Base-by-base conservation (phyloP, 2,888 invertebrate genomes). In the Melipona beecheii region DNA sequence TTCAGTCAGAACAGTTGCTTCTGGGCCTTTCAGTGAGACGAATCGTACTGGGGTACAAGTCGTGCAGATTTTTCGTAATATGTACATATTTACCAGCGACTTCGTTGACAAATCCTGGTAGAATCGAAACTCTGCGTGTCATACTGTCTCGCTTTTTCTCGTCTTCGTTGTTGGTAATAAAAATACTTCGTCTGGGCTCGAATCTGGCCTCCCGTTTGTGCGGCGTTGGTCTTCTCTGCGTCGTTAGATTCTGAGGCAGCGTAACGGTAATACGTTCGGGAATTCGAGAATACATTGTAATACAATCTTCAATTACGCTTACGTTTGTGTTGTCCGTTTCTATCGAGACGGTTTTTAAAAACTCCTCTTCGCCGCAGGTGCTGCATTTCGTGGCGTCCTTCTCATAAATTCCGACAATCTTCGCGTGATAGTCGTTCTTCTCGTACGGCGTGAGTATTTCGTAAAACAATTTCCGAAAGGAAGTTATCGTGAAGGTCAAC, bases 381-480 rank as follows among this genome's bases (percentile, higher is more conserved):
- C 92, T 92, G 90, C 96, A 96, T 85, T 95, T 95, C 84, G 95
- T 95, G 70, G 95, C 95, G 86, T 95, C 95, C 83, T 93, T 94
- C 91, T 95, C 95, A 9, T 36, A 74, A 96, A 94, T 81, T 95
- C 95, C 94, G 0, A 95, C 95, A 52, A 95, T 95, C 76, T 95
- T 95, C 0, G 95, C 92, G 87, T 96, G 96, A 88, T 96, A 95
- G 89, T 96, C 95, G 86, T 95, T 95, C 87, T 95, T 96, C 86
- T 96, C 96, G 86, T 95, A 95, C 15, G 95, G 92, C 0, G 95
- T 95, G 36, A 96, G 91, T 52, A 96, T 90, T 86, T 96, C 95
- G 87, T 96, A 96, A 78, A 96, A 95, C 0, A 95, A 94, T 81
- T 94, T 94, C 86, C 95, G 95, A 62, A 96, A 95, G 75, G 93